Conservation (phyloP, 2,113 vertebrate species). For the Elanus axillaris region DNA sequence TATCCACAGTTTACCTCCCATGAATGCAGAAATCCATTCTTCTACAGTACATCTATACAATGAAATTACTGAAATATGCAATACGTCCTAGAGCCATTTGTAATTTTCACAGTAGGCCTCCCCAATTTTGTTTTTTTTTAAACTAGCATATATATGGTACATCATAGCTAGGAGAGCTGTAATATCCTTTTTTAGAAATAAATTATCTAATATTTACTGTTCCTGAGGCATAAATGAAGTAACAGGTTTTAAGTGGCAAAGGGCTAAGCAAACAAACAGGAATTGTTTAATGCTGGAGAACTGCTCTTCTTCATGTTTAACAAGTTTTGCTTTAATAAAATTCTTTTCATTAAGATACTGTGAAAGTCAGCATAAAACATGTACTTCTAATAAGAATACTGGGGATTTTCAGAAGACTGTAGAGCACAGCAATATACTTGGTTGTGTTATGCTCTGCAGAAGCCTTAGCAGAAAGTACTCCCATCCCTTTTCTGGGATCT, state of each 20-base stretch:
- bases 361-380: neutral
- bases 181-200: neutral
- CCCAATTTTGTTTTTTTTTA: neutral
- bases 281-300: neutral
- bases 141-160: neutral
- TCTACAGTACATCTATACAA: neutral
- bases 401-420: neutral
- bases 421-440: neutral
- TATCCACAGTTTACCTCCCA: neutral
- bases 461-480: neutral
- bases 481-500: neutral
- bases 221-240: neutral
- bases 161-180: neutral
- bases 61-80: neutral
- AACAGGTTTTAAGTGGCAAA: neutral
- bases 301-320: neutral
- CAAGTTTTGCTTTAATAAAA: neutral
- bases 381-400: neutral
- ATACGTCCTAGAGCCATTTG: neutral
- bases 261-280: neutral
- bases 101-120: neutral
- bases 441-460: neutral
- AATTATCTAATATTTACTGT: neutral
- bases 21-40: neutral
- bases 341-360: neutral